Conservation (phyloP, 2,113 vertebrate species). For the Megalops atlanticus region DNA sequence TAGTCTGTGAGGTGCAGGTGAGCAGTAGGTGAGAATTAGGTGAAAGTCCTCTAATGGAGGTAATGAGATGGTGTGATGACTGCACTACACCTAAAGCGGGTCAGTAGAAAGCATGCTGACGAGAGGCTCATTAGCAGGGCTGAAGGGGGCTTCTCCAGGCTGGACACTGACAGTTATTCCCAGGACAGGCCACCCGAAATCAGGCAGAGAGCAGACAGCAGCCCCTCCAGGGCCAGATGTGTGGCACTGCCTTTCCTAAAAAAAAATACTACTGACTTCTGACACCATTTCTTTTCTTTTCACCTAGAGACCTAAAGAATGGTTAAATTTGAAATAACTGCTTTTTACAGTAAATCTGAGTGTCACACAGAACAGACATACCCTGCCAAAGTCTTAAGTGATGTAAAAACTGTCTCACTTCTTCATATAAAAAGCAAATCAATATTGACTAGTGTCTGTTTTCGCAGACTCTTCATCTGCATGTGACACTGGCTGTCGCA, state of each 20-base stretch:
- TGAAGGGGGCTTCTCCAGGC: not conserved
- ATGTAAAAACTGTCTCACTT: not conserved
- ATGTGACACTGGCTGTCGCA: too few species aligned
- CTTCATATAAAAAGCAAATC: not conserved
- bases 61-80: too few species aligned
- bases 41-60: too few species aligned
- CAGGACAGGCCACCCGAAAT: not conserved
- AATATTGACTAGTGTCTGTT: not conserved
- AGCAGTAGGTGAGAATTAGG: too few species aligned
- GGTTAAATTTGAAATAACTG: not conserved
- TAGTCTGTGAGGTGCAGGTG: too few species aligned
- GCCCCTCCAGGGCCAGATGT: not conserved
- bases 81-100: not conserved
- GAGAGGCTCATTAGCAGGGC: not conserved
- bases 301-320: not conserved
- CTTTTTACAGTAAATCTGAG: too few species aligned
- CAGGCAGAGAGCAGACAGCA: too few species aligned
- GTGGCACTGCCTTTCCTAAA: not conserved
- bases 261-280: not conserved
- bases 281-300: not conserved
- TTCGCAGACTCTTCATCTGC: too few species aligned
- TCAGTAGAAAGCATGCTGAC: not conserved
- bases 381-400: not conserved
- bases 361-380: not conserved
- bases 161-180: too few species aligned